A percentile compares a stretch with the other conserved stretches of the same genome.
Conservation (phyloP, 2,113 vertebrate species). For the Pomatorhinus ruficollis region DNA sequence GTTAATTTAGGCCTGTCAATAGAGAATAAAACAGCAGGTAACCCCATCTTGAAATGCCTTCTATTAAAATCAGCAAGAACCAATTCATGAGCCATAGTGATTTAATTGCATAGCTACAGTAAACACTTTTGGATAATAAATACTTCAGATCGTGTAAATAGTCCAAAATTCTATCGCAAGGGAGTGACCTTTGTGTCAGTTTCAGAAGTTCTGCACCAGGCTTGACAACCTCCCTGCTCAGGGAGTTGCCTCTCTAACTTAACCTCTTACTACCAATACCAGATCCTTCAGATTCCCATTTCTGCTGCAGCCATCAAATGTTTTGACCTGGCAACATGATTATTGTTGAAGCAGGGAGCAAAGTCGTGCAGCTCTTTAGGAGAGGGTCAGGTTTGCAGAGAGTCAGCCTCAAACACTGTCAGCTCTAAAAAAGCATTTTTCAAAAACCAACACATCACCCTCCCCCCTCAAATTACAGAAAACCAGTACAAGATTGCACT, state of each 20-base stretch:
- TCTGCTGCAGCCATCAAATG: neutral
- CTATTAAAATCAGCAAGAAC: slow-evolving; percentile 25
- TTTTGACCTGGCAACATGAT: neutral
- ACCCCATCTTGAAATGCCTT: neutral
- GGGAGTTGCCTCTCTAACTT: neutral
- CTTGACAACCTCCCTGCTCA: neutral
- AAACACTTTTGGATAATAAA: neutral
- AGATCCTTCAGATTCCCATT: neutral
- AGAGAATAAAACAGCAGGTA: slow-evolving; percentile 12
- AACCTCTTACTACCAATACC: neutral
- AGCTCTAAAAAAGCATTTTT: neutral
- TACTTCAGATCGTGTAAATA: neutral
- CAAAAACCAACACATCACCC: neutral
- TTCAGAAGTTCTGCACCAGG: neutral
- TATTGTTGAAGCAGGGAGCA: neutral
- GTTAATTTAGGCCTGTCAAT: neutral
- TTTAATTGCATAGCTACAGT: neutral
- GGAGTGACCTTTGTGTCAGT: neutral
- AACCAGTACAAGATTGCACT: neutral
- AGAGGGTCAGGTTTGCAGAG: neutral
- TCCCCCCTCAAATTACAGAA: neutral
- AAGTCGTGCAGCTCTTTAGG: neutral
- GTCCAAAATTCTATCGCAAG: neutral
- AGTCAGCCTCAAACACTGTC: neutral
- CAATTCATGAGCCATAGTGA: neutral